Evolutionary conservation across 2,888 invertebrate species (phyloP).

Genomic region (Silvanus unidentatus): DNA sequence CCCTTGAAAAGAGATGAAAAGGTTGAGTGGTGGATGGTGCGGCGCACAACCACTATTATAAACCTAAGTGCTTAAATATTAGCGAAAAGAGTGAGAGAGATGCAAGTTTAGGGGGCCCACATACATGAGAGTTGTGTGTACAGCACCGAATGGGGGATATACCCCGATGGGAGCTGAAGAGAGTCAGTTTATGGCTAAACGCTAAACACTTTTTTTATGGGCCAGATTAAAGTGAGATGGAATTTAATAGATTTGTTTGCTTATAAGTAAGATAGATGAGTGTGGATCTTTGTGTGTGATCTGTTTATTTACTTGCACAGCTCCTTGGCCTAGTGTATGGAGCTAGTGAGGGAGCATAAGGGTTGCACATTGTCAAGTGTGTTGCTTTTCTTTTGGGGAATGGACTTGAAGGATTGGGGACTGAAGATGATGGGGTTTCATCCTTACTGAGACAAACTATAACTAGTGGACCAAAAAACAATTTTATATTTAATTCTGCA

Average conservation of each 20-base stretch:
- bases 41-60: slow-evolving; percentile 10
- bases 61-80: slow-evolving; percentile 14
- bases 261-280: slow-evolving; percentile 34
- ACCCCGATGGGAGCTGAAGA: slow-evolving; percentile 30
- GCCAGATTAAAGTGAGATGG: slow-evolving; percentile 41
- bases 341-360: no score
- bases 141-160: slow-evolving; percentile 42
- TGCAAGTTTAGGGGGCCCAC: no score
- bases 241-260: slow-evolving; percentile 41
- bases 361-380: no score
- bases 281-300: slow-evolving; percentile 30
- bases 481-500: no score
- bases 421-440: no score
- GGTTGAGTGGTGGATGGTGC: slow-evolving; percentile 3
- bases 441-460: no score
- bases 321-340: no score
- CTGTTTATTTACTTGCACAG: slow-evolving; percentile 34
- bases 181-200: slow-evolving; percentile 44
- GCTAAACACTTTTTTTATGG: slow-evolving; percentile 46
- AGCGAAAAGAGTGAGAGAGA: no score
- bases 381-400: no score
- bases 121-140: no score
- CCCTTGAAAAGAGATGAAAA: slow-evolving; percentile 5
- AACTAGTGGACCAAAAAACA: no score
- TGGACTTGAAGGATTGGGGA: no score